Percentiles rank a stretch among this genome's conserved stretches.
These are phyloP conservation scores for Narcine bancroftii DNA, from an alignment of 2,113 vertebrate species.

Conservation along the genomic window DNA sequence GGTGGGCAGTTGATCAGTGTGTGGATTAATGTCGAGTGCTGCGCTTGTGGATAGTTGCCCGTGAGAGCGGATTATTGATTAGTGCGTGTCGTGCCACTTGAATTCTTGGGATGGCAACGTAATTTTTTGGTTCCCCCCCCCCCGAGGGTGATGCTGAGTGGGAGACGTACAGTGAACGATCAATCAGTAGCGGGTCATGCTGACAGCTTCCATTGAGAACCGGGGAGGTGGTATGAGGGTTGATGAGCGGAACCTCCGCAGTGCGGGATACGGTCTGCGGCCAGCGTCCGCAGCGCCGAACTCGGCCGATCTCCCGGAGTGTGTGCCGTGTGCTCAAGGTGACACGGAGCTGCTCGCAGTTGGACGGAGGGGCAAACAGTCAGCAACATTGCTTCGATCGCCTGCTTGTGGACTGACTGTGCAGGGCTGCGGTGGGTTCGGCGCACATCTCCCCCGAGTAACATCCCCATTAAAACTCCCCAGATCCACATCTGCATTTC, in stretches of 20 bases:
- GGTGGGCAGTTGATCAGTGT: neutral
- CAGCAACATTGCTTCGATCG: neutral
- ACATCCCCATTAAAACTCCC: too few relatives aligned
- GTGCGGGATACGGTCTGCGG: neutral
- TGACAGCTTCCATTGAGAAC: neutral
- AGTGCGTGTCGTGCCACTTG: neutral
- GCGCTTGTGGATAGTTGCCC: too few relatives aligned
- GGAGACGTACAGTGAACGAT: neutral
- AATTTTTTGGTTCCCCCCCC: too few relatives aligned
- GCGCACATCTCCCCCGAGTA: too few relatives aligned
- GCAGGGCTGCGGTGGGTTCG: neutral
- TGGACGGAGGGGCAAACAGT: neutral
- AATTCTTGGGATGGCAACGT: neutral
- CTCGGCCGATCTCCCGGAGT: neutral
- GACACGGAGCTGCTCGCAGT: too few relatives aligned
- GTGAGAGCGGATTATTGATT: neutral
- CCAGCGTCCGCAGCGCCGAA: neutral
- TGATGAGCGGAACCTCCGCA: neutral
- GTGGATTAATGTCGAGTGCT: neutral
- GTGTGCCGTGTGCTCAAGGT: neutral
- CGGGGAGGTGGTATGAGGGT: neutral
- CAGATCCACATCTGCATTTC: neutral
- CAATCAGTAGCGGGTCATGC: neutral
- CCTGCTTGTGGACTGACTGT: neutral
- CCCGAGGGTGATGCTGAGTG: neutral